Percentiles rank a stretch among this genome's conserved stretches.
Evolutionary conservation across 2,888 invertebrate genomes (phyloP).

Genomic region (Hydroisotoma schaefferi): DNA sequence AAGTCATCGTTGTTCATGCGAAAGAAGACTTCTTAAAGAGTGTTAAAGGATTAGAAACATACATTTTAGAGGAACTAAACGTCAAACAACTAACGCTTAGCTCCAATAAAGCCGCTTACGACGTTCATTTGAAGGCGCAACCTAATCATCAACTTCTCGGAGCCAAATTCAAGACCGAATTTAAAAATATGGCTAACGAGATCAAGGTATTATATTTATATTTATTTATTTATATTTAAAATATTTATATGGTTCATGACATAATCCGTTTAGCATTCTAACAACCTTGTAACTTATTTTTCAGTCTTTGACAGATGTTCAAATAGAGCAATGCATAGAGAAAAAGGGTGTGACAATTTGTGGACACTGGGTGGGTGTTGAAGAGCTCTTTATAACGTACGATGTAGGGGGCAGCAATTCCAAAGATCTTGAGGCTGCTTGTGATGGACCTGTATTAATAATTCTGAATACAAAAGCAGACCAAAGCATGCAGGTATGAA

Average conservation of each 20-base stretch:
- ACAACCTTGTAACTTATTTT: constrained; percentile 18
- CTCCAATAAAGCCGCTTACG: constrained; percentile 86
- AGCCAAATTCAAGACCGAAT: constrained; percentile 79
- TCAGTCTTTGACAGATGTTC: constrained; percentile 64
- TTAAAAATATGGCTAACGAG: constrained; percentile 77
- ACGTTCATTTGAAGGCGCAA: constrained; percentile 84
- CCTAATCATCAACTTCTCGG: constrained; percentile 92
- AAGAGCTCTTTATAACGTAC: constrained; percentile 54
- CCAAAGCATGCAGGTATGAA: constrained; percentile 72
- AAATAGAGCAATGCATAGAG: constrained; percentile 71
- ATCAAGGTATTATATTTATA: constrained; percentile 60
- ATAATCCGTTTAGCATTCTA: not conserved
- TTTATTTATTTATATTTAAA: not conserved
- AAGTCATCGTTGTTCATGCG: constrained; percentile 91
- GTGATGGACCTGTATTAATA: constrained; percentile 55
- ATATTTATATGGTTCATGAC: no score
- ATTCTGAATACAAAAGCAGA: constrained; percentile 80
- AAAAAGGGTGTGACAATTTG: constrained; percentile 68
- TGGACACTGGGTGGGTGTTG: constrained; percentile 61
- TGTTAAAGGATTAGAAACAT: constrained; percentile 72
- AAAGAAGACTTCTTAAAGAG: constrained; percentile 73
- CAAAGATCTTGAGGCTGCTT: constrained; percentile 40
- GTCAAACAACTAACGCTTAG: constrained; percentile 78
- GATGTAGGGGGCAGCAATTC: constrained; percentile 48
- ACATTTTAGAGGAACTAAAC: constrained; percentile 90